Evolutionary conservation across 2,113 vertebrate species (phyloP), one percentile per base, ranked within the genome.

Genomic region (Tenebrosternarchus preto): DNA sequence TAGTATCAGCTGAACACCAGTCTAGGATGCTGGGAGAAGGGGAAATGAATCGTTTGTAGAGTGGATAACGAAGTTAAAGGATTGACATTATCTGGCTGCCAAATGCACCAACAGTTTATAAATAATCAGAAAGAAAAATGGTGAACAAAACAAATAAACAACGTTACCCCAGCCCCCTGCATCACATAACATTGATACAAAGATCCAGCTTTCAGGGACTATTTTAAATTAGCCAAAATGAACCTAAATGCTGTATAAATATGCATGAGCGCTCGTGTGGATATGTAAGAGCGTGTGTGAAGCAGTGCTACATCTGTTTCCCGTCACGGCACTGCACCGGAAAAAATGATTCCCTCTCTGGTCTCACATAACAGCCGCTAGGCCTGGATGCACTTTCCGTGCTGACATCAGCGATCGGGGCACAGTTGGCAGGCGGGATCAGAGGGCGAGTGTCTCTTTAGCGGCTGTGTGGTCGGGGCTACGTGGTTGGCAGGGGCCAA

Each of bases 291-390:
- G 5, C 4, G 24, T 29, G 25, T 16, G 27, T 2, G 5, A 17
- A 19, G 63, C 63, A 16, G 29, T 4, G 61, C 29, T 66, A 68
- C 64, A 68, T 68, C 64, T 68, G 64, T 39, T 68, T 68, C 64
- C 33, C 20, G 20, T 68, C 36, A 68, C 64, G 19, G 19, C 4
- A 36, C 7, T 33, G 4, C 2, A 29, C 29, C 36, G 64, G 64
- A 68, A 68, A 68, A 68, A 39, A 36, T 68, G 64, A 68, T 39
- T 36, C 64, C 9, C 33, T 68, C 64, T 68, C 31, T 3, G 64
- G 31, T 68, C 64, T 68, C n/a, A 17, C n/a, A 22, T 39, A 68
- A 68, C 31, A 39, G 20, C 31, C 33, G 33, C 64, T 39, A 36
- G 64, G 24, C 19, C 33, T 7, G 33, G 24, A n/a, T 19, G 19